phyloP scores from a whole-genome alignment of 2,797 vertebrate genomes.

The Phoxinus dragarum region DNA sequence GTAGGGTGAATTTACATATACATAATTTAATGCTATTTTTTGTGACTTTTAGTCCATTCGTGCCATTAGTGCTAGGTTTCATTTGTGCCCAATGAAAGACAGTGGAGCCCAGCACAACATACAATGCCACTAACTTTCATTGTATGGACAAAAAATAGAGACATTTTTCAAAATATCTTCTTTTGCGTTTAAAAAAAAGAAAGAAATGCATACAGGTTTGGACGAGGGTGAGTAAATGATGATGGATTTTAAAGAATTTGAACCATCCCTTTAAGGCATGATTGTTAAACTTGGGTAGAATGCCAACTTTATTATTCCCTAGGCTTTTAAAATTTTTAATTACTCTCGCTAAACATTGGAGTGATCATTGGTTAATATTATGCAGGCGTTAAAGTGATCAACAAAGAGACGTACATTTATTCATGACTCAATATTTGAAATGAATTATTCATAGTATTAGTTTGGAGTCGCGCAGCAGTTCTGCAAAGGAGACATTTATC shows the following conservation, averaged over 20 bases:
- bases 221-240: background rate
- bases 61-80: background rate
- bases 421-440: conserved; percentile 21
- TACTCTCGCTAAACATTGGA: background rate
- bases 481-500: background rate
- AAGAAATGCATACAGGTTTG: background rate
- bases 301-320: background rate
- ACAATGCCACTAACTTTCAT: background rate
- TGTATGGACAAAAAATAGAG: background rate
- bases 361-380: background rate
- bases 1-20: background rate
- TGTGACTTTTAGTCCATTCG: background rate
- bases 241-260: background rate
- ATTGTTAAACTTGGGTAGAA: background rate
- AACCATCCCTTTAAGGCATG: background rate
- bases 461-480: background rate
- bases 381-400: conserved; percentile 7
- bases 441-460: conserved; percentile 20
- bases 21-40: background rate
- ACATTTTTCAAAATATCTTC: background rate
- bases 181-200: background rate
- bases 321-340: background rate
- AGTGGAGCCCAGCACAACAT: background rate
- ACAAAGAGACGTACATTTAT: conserved; percentile 29
- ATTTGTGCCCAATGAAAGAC: background rate